phyloP scores from a whole-genome alignment of 2,888 invertebrate species.

The Heliconius aoede region DNA sequence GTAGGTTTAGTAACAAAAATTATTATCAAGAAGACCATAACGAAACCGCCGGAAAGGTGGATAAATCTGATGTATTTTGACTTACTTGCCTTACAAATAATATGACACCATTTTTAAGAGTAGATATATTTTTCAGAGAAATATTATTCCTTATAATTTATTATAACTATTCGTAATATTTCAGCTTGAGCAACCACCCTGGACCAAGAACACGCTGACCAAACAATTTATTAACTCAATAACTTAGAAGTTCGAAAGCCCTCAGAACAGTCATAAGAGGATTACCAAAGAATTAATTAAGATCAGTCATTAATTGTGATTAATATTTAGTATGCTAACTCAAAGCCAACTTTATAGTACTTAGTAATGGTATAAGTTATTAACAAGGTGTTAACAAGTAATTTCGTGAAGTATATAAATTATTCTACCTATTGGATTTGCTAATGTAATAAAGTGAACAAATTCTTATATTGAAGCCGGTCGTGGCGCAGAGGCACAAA shows the following conservation, averaged over 20 bases:
- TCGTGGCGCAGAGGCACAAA: too few relatives aligned
- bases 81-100: neutral
- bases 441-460: neutral
- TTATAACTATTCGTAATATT: neutral
- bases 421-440: conserved; percentile 32
- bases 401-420: conserved; percentile 47
- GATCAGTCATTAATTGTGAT: conserved; percentile 65
- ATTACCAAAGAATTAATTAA: conserved; percentile 65
- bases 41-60: too few relatives aligned
- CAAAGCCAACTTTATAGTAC: conserved; percentile 54
- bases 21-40: too few relatives aligned
- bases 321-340: conserved; percentile 53
- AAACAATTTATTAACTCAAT: conserved; percentile 49
- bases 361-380: conserved; percentile 60
- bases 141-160: too few relatives aligned
- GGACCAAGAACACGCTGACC: conserved; percentile 27
- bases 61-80: neutral
- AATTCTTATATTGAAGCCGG: too few relatives aligned
- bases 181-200: neutral
- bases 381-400: conserved; percentile 61
- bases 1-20: too few relatives aligned
- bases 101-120: neutral
- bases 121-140: too few relatives aligned
- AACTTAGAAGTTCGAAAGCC: conserved; percentile 50
- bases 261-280: conserved; percentile 63